Percentiles rank a stretch among this genome's conserved stretches.
Conservation (phyloP, 2,797 vertebrate genomes). For the Peromyscus nudipes region DNA sequence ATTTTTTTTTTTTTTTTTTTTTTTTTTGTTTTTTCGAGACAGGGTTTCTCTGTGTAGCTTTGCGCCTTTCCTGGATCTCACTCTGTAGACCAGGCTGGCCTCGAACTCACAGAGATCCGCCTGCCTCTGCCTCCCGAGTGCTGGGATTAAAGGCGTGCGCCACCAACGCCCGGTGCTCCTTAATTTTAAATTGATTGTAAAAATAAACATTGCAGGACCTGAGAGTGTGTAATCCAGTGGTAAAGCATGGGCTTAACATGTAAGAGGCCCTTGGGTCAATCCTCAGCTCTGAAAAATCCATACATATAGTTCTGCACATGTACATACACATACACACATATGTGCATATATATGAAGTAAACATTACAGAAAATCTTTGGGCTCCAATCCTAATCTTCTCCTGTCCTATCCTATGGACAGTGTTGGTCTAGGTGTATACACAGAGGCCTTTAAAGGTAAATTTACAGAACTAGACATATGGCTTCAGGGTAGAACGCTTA, state of each 20-base stretch:
- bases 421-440: not conserved
- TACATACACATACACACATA: not conserved
- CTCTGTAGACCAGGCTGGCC: too few species aligned
- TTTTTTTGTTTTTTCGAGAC: too few species aligned
- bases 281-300: not conserved
- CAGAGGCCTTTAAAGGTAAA: not conserved
- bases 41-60: too few species aligned
- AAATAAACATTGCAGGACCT: not conserved
- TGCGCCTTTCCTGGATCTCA: too few species aligned
- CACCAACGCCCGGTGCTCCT: too few species aligned
- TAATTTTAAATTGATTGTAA: constrained; percentile 20
- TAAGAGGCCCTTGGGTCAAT: not conserved
- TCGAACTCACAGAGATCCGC: too few species aligned
- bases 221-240: not conserved
- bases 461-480: not conserved
- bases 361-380: not conserved
- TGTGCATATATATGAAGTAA: not conserved
- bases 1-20: too few species aligned
- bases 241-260: not conserved
- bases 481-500: not conserved
- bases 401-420: not conserved
- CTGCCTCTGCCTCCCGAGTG: too few species aligned
- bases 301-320: not conserved
- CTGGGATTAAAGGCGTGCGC: too few species aligned
- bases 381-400: not conserved